Evolutionary conservation across 2,888 invertebrate species (phyloP), one percentile per base, ranked within the genome.

Genomic region (Ormyrus rosae): DNA sequence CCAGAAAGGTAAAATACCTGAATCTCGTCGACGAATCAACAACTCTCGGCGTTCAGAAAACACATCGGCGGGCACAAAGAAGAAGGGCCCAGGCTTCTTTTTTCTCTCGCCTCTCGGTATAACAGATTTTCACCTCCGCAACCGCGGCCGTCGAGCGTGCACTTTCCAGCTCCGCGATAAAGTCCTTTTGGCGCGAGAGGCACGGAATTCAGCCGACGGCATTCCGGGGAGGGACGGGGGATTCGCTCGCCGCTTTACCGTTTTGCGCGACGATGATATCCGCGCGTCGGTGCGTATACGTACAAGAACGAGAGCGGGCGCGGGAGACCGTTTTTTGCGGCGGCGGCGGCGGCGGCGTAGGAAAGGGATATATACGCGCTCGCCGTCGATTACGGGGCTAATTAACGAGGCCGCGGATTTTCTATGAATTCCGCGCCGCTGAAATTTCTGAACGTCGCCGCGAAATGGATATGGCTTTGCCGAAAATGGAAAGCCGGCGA

Each of bases 401-500:
- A 82, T 80, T 82, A 82, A 82, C 77, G 80, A 80, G 71, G 6
- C 58, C 69, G 58, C 63, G 72, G 50, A 45, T 70, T 77, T 70
- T 78, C 76, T 69, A 77, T 80, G 74, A 76, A 80, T 76, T 73
- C 65, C 69, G 58, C 10, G 19, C 5, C 61, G 8, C 51, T 68
- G 51, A 67, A 51, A 51, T 75, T 58, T 58, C 53, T 64, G 63
- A 13, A n/a, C 56, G 56, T 53, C 56, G 64, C 34, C 50, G 60
- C 13, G 48, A 55, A 13, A 68, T 56, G 68, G 68, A 68, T 68
- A 68, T 19, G 6, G n/a, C 2, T 2, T 19, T 19, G 19, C 19
- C 19, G 19, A 19, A 19, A 19, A 19, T 19, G 19, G 19, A 19
- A 19, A 19, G 1, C 19, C 2, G 19, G 13, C 13, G 1, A 19